These are phyloP conservation scores for Stictonetta naevosa DNA, from an alignment of 2,113 vertebrate species.

Conservation along the genomic window DNA sequence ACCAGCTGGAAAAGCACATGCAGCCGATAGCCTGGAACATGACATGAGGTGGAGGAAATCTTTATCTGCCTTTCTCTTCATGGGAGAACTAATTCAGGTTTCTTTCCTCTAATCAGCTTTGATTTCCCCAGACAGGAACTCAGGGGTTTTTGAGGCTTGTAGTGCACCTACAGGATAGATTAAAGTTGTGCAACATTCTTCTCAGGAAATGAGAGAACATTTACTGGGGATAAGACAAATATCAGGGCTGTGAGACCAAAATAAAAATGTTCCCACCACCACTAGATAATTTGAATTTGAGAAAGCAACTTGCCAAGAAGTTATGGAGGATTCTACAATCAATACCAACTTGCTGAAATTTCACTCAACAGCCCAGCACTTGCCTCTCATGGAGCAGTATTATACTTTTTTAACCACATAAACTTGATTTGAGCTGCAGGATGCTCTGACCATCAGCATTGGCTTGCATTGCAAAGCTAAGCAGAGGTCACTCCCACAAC, in stretches of 20 bases:
- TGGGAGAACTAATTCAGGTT: not conserved
- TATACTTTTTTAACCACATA: not conserved
- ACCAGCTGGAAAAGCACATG: not conserved
- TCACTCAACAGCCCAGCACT: too few relatives aligned
- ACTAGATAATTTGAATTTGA: not conserved
- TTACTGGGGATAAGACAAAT: not conserved
- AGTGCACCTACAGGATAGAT: not conserved
- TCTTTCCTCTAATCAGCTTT: not conserved
- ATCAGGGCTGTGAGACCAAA: not conserved
- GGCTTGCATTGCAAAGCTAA: not conserved
- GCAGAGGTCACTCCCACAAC: not conserved
- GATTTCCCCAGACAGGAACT: not conserved
- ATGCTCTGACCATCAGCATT: not conserved
- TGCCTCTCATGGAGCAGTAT: not conserved
- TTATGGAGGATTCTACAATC: not conserved
- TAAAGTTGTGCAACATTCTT: not conserved
- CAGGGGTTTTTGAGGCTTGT: not conserved
- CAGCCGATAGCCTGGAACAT: not conserved
- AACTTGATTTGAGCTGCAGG: not conserved
- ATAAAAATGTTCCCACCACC: not conserved
- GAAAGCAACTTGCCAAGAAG: not conserved
- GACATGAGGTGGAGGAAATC: accelerated
- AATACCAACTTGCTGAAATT: not conserved
- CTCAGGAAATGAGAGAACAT: not conserved
- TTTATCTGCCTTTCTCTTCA: not conserved